Evolutionary conservation across 2,797 vertebrate species (phyloP), one percentile per base, ranked within the genome.

Genomic region (Hemibagrus guttatus): DNA sequence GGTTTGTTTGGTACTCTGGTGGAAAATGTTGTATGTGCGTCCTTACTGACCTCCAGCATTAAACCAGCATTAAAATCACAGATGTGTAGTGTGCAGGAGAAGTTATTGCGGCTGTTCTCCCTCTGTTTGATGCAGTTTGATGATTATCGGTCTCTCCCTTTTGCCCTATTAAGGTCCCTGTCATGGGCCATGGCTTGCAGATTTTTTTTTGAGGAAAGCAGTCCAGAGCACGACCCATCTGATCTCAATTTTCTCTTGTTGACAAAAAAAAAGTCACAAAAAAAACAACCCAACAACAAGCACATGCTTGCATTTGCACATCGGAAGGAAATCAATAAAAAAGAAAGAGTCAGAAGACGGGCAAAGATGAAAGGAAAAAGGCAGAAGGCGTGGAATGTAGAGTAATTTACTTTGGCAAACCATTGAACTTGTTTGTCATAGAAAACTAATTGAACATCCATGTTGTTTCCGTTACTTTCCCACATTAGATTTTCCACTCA

Each of bases 301-400:
- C 90, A 92, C 92, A 90, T 87, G 91, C 93, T 94, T 93, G 93
- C 92, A 89, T 94, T 92, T 81, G 88, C 92, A 94, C 91, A 93
- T 92, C 91, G 93, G 93, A 93, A 94, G 93, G 93, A 95, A 94
- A 94, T 94, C 92, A 91, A 93, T 93, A 92, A 93, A 94, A 90
- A 85, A 61, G 85, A 86, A 69, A 80, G 52, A 42, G 59, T 75
- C 52, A 87, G 90, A 92, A 91, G 92, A 90, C 80, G 72, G 85
- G 84, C 88, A 31, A 91, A 93, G 92, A 94, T 93, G 92, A 95
- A 94, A 94, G 88, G 86, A 90, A 88, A 88, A 80, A 78, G 7
- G 84, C 83, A 86, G 52, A 88, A 85, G 82, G 81, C 81, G 39
- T 85, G 88, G 87, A 89, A 89, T 88, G 82, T 87, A 80, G 54